Evolutionary conservation across 1,140 invertebrate species (phyloP).

Genomic region (Ceratosolen fusciceps): DNA sequence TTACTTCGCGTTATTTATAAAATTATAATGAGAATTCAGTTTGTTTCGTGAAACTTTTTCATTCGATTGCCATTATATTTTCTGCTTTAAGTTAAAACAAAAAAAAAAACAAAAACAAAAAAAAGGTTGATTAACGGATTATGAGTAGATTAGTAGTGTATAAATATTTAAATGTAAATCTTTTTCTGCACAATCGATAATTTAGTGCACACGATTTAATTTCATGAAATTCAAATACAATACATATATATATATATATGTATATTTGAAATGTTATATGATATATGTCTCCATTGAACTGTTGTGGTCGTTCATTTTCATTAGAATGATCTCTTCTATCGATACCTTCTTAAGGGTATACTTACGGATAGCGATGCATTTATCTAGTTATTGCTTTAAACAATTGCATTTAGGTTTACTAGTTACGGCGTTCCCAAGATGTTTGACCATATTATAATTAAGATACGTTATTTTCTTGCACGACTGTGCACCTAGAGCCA

Average conservation of each 20-base stretch:
- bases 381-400: neutral
- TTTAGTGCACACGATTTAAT: neutral
- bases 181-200: neutral
- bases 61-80: too few relatives aligned
- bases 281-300: neutral
- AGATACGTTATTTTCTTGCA: constrained; percentile 30
- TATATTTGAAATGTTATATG: neutral
- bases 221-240: too few relatives aligned
- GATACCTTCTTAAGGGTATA: neutral
- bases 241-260: neutral
- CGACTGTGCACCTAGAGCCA: constrained; percentile 1
- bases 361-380: neutral
- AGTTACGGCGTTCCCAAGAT: neutral
- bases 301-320: constrained; percentile 17
- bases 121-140: too few relatives aligned
- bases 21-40: too few relatives aligned
- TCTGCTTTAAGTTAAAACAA: too few relatives aligned
- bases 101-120: too few relatives aligned
- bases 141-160: neutral
- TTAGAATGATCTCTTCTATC: neutral
- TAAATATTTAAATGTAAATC: neutral
- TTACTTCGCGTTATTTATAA: too few relatives aligned
- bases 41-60: too few relatives aligned
- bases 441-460: constrained; percentile 8
- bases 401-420: constrained; percentile 13